These are phyloP conservation scores for Gonioctena quinquepunctata DNA, from an alignment of 1,140 invertebrate genomes.

Conservation along the genomic window DNA sequence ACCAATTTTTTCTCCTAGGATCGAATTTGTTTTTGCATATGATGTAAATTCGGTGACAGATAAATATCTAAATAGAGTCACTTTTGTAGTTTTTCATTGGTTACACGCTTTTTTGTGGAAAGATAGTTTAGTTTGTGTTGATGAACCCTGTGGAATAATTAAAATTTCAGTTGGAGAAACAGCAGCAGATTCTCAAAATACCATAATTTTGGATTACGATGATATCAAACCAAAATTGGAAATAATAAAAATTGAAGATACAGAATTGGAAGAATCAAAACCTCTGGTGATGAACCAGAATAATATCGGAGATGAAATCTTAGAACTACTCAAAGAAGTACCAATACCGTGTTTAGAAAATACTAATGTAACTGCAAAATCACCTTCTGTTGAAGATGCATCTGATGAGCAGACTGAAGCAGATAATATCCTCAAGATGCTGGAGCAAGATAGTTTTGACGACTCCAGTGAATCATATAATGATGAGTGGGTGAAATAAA, in stretches of 20 bases:
- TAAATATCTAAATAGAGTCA: too few relatives aligned
- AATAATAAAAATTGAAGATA: neutral
- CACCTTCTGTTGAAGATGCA: too few relatives aligned
- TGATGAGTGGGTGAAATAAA: neutral
- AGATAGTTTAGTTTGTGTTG: too few relatives aligned
- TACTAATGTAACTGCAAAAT: neutral
- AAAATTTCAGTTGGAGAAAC: neutral
- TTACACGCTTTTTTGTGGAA: too few relatives aligned
- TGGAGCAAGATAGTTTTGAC: neutral
- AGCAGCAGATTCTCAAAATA: neutral
- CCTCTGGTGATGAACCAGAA: neutral
- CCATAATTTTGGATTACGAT: neutral
- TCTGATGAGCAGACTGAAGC: neutral
- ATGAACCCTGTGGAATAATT: too few relatives aligned
- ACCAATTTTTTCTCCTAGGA: too few relatives aligned
- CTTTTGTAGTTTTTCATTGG: too few relatives aligned
- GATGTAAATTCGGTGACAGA: too few relatives aligned
- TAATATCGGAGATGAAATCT: slow-evolving; percentile 4
- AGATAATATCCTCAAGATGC: neutral
- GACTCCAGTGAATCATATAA: neutral
- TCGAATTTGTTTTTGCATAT: too few relatives aligned
- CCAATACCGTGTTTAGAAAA: neutral
- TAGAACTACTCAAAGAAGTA: neutral
- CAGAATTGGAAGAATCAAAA: neutral
- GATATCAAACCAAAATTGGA: neutral